Evolutionary conservation across 2,797 vertebrate genomes (phyloP).

Genomic region (Antennarius maculatus): DNA sequence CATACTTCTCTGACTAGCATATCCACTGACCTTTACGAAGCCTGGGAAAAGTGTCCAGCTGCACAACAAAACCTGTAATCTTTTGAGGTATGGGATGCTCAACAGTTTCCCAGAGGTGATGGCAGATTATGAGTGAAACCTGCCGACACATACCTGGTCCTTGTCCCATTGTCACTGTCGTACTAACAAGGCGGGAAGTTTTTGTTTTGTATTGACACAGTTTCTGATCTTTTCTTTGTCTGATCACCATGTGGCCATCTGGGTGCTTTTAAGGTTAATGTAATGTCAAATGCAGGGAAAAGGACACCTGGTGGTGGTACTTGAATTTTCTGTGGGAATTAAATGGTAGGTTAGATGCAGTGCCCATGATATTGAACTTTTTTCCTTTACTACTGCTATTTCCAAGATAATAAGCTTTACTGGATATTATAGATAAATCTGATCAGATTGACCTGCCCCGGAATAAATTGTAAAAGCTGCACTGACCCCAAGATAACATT

Average conservation of each 20-base stretch:
- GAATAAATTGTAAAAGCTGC: constrained; percentile 3
- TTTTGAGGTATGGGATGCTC: constrained; percentile 6
- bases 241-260: constrained; percentile 25
- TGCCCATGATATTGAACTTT: neutral
- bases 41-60: constrained; percentile 5
- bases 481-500: neutral
- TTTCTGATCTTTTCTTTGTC: constrained; percentile 56
- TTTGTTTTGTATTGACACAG: constrained; percentile 48
- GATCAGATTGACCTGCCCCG: constrained; percentile 1
- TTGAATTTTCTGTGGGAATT: constrained; percentile 21
- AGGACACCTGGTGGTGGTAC: constrained; percentile 21
- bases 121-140: constrained; percentile 23
- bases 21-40: constrained; percentile 53
- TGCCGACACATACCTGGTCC: constrained; percentile 20
- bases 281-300: constrained; percentile 36
- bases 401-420: constrained; percentile 7
- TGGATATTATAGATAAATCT: neutral
- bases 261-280: constrained; percentile 50
- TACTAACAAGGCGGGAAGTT: constrained; percentile 33
- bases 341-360: neutral
- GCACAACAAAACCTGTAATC: constrained; percentile 7
- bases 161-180: constrained; percentile 23
- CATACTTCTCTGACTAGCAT: neutral
- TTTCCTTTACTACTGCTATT: constrained; percentile 5
- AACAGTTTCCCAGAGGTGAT: constrained; percentile 18